Percentiles rank a stretch among this genome's conserved stretches.
Evolutionary conservation across 2,797 vertebrate species (phyloP).

Genomic region (Pteropus rufus): DNA sequence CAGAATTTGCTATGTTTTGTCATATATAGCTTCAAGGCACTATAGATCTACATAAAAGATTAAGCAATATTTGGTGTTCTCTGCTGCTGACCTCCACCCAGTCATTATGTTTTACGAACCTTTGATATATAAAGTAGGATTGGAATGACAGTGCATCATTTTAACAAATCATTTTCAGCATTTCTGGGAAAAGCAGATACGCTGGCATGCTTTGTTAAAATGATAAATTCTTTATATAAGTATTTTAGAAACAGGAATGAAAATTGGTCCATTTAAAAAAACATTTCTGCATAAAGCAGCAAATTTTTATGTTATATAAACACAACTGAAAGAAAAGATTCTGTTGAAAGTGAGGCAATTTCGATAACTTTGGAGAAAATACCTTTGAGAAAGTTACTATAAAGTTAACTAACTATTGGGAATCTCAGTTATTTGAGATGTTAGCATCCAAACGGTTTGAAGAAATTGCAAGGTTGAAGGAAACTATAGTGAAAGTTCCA

Average conservation of each 20-base stretch:
- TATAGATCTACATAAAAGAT: not conserved
- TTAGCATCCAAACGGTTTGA: conserved; percentile 29
- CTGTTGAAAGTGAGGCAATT: conserved; percentile 63
- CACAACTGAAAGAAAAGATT: conserved; percentile 74
- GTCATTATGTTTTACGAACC: conserved; percentile 55
- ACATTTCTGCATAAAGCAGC: conserved; percentile 78
- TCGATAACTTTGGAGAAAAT: conserved; percentile 30
- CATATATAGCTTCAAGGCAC: not conserved
- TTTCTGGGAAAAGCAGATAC: conserved; percentile 70
- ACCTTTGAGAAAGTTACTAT: conserved; percentile 34
- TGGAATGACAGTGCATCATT: conserved; percentile 39
- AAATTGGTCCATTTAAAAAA: conserved; percentile 71
- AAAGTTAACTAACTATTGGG: conserved; percentile 30
- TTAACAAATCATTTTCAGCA: conserved; percentile 68
- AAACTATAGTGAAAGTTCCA: conserved; percentile 52
- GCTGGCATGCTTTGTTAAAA: conserved; percentile 70
- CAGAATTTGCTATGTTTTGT: not conserved
- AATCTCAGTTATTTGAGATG: conserved; percentile 46
- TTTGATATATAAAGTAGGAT: conserved; percentile 41
- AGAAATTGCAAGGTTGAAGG: conserved; percentile 55
- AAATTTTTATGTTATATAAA: conserved; percentile 80
- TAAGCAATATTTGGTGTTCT: not conserved
- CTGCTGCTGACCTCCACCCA: not conserved
- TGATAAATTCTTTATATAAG: conserved; percentile 77
- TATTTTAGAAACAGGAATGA: conserved; percentile 74